A percentile compares a stretch with the other conserved stretches of the same genome.
These are phyloP conservation scores for Nephrocerus scutellatus DNA, from an alignment of 2,888 invertebrate genomes.

Conservation along the genomic window DNA sequence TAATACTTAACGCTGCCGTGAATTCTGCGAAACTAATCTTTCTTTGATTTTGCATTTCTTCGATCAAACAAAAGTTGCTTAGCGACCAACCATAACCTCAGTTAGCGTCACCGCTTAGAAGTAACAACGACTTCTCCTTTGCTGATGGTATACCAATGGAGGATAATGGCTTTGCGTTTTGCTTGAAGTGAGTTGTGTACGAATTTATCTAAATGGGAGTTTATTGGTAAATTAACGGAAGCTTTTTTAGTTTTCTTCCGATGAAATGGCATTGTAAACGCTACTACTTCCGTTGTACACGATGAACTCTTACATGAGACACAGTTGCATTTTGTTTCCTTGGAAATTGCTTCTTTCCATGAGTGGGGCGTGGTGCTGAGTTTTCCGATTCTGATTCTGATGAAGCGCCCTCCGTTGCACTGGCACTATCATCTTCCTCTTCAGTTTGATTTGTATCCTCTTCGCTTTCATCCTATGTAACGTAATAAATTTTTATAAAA, in stretches of 20 bases:
- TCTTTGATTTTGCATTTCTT: no score
- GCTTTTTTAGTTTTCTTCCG: no score
- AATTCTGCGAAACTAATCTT: no score
- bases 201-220: no score
- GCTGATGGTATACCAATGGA: constrained; percentile 20
- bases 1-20: no score
- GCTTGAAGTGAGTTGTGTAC: no score
- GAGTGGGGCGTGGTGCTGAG: constrained; percentile 19
- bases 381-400: constrained; percentile 20
- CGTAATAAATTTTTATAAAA: background rate
- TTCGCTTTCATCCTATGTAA: constrained; percentile 9
- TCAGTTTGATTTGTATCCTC: constrained; percentile 25
- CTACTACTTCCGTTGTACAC: constrained; percentile 37
- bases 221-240: no score
- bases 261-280: no score
- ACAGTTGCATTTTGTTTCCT: no score
- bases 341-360: constrained; percentile 33
- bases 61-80: constrained; percentile 41
- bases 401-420: constrained; percentile 2
- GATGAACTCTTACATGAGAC: constrained; percentile 36
- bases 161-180: constrained; percentile 6
- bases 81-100: constrained; percentile 16
- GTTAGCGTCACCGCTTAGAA: constrained; percentile 1
- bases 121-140: no score
- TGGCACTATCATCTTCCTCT: background rate